Base-by-base conservation (phyloP, 1,140 invertebrate species). In the Melipona quadrifasciata region DNA sequence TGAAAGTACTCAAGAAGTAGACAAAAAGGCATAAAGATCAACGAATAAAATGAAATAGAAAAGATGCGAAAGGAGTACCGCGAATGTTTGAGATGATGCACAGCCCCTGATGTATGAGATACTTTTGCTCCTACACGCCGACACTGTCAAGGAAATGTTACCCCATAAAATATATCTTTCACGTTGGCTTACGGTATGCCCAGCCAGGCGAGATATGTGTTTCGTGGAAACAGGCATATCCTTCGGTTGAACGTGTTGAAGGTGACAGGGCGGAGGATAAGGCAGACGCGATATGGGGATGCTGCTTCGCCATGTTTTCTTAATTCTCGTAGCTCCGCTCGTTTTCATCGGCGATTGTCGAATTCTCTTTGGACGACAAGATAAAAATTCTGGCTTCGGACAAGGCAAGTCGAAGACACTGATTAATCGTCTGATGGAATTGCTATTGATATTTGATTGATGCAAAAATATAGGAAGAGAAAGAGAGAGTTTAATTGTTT, bases 101-200 rank as follows among this genome's bases (percentile, higher is more conserved):
- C 79, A 64, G 57, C 53, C 64, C 74, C 87, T 92, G 91, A 93
- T 91, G 89, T 91, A 92, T 89, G 90, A 89, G 87, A 86, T 86
- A 89, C 85, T 86, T 86, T 86, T 88, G 76, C 82, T 64, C 16
- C 61, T 64, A 64, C 82, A 86, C 67, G 86, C 80, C 80, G 80
- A 83, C 85, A 90, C 87, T 88, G 92, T 93, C 92, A 92, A 87
- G 92, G 90, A 94, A 93, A 94, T 91, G 93, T 91, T 91, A 87
- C 86, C 87, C 87, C 92, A 93, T 94, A 94, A 94, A 94, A 93
- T 93, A 94, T 94, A 94, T 93, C 93, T 93, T 86, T 87, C 90
- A 87, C 89, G 88, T 84, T 91, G 90, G 88, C 91, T 92, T 92
- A 91, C 92, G 90, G 84, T 88, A 67, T 76, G 70, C 85, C 86